Base-by-base conservation (phyloP, 2,797 vertebrate genomes). In the Astyanax mexicanus region DNA sequence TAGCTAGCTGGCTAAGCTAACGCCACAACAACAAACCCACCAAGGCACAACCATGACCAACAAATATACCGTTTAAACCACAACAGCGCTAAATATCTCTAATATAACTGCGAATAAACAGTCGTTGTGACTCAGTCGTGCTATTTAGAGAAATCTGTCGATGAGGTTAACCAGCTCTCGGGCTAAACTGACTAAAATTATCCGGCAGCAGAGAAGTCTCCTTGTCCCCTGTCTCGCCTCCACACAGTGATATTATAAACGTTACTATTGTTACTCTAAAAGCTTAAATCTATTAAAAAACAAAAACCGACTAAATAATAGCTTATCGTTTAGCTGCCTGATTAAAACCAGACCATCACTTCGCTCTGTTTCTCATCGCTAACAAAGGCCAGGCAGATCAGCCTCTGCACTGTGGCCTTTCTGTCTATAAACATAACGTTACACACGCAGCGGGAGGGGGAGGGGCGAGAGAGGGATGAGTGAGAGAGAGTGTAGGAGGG, bases 1-100 rank as follows among this genome's bases (percentile, higher is more conserved):
- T 17, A 5, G 23, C 54, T 57, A 32, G 25, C 27, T 7, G 17
- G 25, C 54, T 25, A 37, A 40, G 61, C 61, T 44, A 64, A 44
- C 10, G 32, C 29, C 15, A 47, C 49, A 52, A 64, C 61, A 64
- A 44, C 60, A 64, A 64, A 40, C 60, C 21, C 60, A 12, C 2
- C 19, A 38, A 64, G 4, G 23, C 6, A 17, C 61, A 13, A 15
- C 23, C 38, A 42, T 42, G 21, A 23, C 38, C 37, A n/a, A 21
- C 10, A 25, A 6, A 12, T 9, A 27, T n/a, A 13, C 21, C 52
- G 4, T 11, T 23, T 21, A 15, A 54, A 13, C 1, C 3, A 15
- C 9, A 25, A 15, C 52, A 27, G 23, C 6, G 51, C 3, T 10
- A 13, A 27, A 27, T 6, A 21, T 19, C 7, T 19, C 6, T 0